These are phyloP conservation scores for Cheirogaleus major DNA, from an alignment of 2,797 vertebrate species.

Conservation along the genomic window DNA sequence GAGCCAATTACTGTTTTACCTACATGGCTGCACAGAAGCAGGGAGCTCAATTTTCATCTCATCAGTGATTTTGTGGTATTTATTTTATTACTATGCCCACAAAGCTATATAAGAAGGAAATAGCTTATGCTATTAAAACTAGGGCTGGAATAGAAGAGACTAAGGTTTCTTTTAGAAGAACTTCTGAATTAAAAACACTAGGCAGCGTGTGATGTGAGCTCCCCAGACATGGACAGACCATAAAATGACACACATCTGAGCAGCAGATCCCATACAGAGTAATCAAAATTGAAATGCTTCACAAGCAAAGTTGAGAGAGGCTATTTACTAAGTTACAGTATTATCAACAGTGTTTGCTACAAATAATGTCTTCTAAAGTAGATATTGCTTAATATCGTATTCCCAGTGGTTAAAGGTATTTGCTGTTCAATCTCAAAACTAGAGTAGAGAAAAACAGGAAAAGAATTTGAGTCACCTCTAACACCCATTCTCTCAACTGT, in stretches of 20 bases:
- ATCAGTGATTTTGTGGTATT: conserved; percentile 86
- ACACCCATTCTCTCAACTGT: conserved; percentile 19
- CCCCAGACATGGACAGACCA: conserved; percentile 70
- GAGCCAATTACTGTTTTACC: conserved; percentile 87
- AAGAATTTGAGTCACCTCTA: neutral
- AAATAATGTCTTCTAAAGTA: conserved; percentile 67
- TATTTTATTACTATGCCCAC: conserved; percentile 86
- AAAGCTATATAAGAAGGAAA: conserved; percentile 80
- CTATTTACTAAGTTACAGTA: conserved; percentile 71
- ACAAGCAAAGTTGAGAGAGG: conserved; percentile 68
- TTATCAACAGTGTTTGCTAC: conserved; percentile 61
- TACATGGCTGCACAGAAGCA: conserved; percentile 87
- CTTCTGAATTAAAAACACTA: conserved; percentile 82
- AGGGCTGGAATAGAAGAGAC: conserved; percentile 72
- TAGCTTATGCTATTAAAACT: conserved; percentile 83
- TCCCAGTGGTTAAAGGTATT: conserved; percentile 52
- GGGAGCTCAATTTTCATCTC: conserved; percentile 88
- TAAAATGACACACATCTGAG: conserved; percentile 63
- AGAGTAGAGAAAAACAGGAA: neutral
- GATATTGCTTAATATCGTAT: conserved; percentile 67
- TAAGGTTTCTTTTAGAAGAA: conserved; percentile 74
- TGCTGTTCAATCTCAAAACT: conserved; percentile 56
- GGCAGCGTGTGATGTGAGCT: conserved; percentile 67
- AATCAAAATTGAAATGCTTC: conserved; percentile 76
- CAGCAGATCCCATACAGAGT: conserved; percentile 63